Percentiles rank a stretch among this genome's conserved stretches.
Evolutionary conservation across 2,888 invertebrate genomes (phyloP).

Genomic region (Trissonchulus sp.): DNA sequence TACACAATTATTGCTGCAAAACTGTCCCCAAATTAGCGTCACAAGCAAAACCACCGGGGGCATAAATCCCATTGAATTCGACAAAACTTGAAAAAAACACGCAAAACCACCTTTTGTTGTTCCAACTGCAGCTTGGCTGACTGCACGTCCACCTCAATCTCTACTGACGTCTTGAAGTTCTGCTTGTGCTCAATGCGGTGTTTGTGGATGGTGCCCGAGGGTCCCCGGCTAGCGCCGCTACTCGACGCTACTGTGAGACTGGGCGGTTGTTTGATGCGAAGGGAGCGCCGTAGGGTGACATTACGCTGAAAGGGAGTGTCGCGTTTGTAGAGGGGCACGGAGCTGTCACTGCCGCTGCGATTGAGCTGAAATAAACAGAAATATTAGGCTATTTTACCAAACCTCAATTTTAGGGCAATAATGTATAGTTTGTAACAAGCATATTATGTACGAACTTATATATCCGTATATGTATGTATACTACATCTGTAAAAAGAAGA

Average conservation of each 20-base stretch:
- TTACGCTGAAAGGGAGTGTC: constrained; percentile 76
- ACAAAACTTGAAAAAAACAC: too few relatives aligned
- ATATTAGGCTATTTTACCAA: too few relatives aligned
- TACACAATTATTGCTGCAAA: too few relatives aligned
- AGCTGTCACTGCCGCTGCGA: constrained; percentile 91
- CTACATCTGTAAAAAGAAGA: too few relatives aligned
- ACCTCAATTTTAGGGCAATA: too few relatives aligned
- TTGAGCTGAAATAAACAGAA: constrained; percentile 61
- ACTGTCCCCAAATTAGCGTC: too few relatives aligned
- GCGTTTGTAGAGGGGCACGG: constrained; percentile 77
- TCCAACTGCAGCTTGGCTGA: constrained; percentile 24
- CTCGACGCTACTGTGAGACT: not conserved
- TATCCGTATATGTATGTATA: too few relatives aligned
- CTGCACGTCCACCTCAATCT: constrained; percentile 29
- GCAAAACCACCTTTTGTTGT: constrained; percentile 24
- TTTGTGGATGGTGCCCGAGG: not conserved
- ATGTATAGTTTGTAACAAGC: too few relatives aligned
- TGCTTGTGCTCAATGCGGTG: constrained; percentile 5
- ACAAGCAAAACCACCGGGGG: too few relatives aligned
- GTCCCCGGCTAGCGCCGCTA: not conserved
- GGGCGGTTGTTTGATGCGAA: constrained; percentile 50
- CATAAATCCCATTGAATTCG: too few relatives aligned
- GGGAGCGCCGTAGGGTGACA: constrained; percentile 79
- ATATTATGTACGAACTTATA: too few relatives aligned
- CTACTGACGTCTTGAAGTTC: constrained; percentile 39